A percentile compares a stretch with the other conserved stretches of the same genome.
phyloP scores from a whole-genome alignment of 2,113 vertebrate genomes.

The Thamnaconus septentrionalis region DNA sequence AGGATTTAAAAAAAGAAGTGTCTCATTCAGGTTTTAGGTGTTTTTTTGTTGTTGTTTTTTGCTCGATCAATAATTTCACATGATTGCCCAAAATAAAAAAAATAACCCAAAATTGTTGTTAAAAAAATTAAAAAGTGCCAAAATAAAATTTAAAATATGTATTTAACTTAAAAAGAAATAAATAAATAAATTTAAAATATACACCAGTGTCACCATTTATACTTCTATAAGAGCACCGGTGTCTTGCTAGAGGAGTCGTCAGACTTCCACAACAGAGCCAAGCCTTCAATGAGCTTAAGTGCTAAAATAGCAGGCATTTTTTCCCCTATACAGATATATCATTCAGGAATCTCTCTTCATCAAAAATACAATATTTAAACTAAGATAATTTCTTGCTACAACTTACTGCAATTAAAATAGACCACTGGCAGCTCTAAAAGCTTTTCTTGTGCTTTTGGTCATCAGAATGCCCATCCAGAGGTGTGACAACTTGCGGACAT shows the following conservation, averaged over 20 bases:
- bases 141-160: constrained; percentile 49
- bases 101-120: constrained; percentile 1
- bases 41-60: neutral
- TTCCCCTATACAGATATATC: neutral
- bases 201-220: constrained; percentile 26
- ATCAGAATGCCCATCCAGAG: too few species aligned
- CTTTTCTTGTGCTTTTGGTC: too few species aligned
- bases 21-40: too few species aligned
- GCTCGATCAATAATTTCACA: constrained; percentile 36
- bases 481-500: neutral
- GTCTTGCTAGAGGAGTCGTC: neutral
- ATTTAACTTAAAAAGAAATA: constrained; percentile 65
- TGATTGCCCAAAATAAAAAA: constrained; percentile 58
- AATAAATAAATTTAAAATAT: constrained; percentile 62
- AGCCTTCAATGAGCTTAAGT: constrained; percentile 50
- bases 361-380: constrained; percentile 13
- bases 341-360: constrained; percentile 32
- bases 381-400: too few species aligned
- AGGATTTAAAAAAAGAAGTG: neutral
- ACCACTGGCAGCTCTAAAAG: too few species aligned
- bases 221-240: constrained; percentile 4
- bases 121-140: constrained; percentile 73
- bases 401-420: too few species aligned
- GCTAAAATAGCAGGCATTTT: constrained; percentile 47
- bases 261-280: neutral